A percentile compares a stretch with the other conserved stretches of the same genome.
Conservation (phyloP, 1,140 invertebrate species). For the Eriosoma lanigerum region DNA sequence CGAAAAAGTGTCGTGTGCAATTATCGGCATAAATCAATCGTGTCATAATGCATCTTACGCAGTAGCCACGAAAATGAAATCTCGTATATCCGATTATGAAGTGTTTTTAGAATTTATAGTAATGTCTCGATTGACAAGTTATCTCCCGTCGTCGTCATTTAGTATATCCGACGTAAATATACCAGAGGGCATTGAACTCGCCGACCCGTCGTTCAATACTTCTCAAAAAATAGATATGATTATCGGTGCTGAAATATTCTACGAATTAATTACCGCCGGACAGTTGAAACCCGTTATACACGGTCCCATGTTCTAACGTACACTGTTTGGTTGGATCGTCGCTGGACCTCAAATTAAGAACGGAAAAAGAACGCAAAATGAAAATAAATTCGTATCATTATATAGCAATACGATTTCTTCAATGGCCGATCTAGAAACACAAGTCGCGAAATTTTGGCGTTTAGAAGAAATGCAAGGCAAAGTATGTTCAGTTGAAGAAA, state of each 20-base stretch:
- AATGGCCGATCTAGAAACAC: background rate
- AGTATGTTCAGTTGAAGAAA: background rate
- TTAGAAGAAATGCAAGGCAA: background rate
- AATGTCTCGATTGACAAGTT: background rate
- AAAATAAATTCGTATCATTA: background rate
- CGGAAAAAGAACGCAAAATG: too few species aligned
- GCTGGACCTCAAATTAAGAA: background rate
- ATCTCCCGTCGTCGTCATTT: background rate
- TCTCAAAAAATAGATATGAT: constrained; percentile 1
- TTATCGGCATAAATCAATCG: constrained; percentile 7
- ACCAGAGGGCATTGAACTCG: background rate
- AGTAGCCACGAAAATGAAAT: constrained; percentile 1
- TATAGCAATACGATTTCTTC: background rate
- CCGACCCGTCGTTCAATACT: background rate
- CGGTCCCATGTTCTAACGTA: background rate
- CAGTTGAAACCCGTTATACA: background rate
- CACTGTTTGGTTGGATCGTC: background rate
- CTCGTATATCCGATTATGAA: background rate
- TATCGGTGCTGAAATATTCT: background rate
- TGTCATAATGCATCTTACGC: background rate
- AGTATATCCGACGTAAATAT: background rate
- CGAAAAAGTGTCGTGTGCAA: background rate
- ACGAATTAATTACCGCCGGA: background rate
- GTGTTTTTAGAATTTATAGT: background rate
- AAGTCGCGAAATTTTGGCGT: background rate